Evolutionary conservation across 2,888 invertebrate genomes (phyloP).

Genomic region (Agonum fuliginosum): DNA sequence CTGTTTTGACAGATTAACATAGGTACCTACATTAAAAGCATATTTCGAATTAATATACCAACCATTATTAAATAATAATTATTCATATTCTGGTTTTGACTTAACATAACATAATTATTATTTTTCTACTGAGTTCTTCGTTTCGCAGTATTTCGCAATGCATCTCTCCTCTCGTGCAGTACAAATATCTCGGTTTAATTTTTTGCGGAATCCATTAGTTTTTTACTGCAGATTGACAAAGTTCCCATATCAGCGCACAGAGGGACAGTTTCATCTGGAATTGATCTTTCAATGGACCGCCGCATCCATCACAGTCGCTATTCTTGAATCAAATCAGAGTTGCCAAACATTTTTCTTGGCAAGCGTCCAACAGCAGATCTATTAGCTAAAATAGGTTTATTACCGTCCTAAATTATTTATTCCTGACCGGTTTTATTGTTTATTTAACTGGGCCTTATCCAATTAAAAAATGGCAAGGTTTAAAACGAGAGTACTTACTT

Average conservation of each 20-base stretch:
- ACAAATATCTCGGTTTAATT: conserved; percentile 10
- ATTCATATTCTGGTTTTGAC: too few relatives aligned
- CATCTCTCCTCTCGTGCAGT: too few relatives aligned
- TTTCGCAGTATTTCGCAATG: too few relatives aligned
- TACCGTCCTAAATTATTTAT: conserved; percentile 31
- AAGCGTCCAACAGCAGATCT: not conserved
- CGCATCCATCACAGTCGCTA: conserved; percentile 52
- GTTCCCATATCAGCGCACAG: conserved; percentile 40
- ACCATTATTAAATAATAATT: too few relatives aligned
- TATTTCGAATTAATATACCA: too few relatives aligned
- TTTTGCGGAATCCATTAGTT: conserved; percentile 51
- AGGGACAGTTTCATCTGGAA: conserved; percentile 56
- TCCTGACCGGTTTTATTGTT: not conserved
- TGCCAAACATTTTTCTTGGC: conserved; percentile 47
- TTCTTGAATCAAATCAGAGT: conserved; percentile 54
- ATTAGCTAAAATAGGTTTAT: conserved; percentile 42
- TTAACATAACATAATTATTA: too few relatives aligned
- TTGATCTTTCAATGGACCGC: conserved; percentile 55
- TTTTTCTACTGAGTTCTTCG: too few relatives aligned
- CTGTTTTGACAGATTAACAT: too few relatives aligned
- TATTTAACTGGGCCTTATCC: conserved; percentile 11
- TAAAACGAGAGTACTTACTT: too few relatives aligned
- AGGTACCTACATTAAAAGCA: too few relatives aligned
- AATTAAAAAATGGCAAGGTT: not conserved
- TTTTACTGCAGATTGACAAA: conserved; percentile 45